These are phyloP conservation scores for Amazona finschi DNA, from an alignment of 2,797 vertebrate species.

Conservation along the genomic window DNA sequence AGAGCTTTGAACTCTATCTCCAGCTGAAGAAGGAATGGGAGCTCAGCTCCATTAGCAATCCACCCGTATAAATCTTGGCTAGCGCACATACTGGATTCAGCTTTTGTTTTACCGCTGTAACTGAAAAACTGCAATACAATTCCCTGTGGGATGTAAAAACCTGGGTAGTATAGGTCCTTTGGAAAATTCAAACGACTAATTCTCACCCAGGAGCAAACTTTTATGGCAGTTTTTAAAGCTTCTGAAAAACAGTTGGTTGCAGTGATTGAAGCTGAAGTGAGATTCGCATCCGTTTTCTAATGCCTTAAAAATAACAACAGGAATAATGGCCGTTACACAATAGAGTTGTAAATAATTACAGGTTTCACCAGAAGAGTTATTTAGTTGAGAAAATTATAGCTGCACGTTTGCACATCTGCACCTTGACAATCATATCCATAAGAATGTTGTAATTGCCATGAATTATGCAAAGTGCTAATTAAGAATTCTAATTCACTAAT, in stretches of 20 bases:
- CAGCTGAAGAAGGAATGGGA: background rate
- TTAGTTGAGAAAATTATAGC: conserved; percentile 78
- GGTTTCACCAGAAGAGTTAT: conserved; percentile 70
- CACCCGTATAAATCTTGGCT: background rate
- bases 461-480: conserved; percentile 84
- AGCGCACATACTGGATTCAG: background rate
- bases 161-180: background rate
- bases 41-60: conserved; percentile 3
- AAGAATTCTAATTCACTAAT: conserved; percentile 79
- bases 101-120: conserved; percentile 33
- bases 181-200: conserved; percentile 42
- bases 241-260: conserved; percentile 38
- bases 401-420: conserved; percentile 78
- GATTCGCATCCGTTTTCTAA: conserved; percentile 52
- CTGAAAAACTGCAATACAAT: background rate
- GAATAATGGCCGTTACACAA: conserved; percentile 65
- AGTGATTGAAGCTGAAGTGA: conserved; percentile 60
- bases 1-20: background rate
- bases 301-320: conserved; percentile 64
- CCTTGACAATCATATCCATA: conserved; percentile 78
- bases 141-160: conserved; percentile 18
- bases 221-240: conserved; percentile 51
- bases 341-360: conserved; percentile 70
- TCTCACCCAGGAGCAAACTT: conserved; percentile 54
- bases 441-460: conserved; percentile 76